Base-by-base conservation (phyloP, 2,888 invertebrate species). In the Leucania comma region DNA sequence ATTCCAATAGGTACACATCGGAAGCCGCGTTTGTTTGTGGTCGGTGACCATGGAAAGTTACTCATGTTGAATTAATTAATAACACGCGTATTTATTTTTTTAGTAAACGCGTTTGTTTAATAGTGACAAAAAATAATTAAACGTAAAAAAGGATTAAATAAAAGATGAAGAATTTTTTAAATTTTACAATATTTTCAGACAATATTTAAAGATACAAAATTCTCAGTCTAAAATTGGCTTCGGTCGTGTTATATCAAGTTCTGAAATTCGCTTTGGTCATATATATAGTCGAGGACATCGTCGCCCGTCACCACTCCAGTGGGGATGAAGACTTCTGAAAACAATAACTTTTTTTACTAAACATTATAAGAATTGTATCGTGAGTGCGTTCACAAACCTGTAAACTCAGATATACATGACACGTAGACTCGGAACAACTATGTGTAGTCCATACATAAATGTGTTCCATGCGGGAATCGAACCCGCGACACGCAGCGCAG, bases 251-350 rank as follows among this genome's bases (percentile, higher is more conserved):
- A 29, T 35, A 63, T 24, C 32, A 35, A 51, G 20, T 51, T 51
- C 8, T 51, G 29, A 22, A n/a, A 32, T 42, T 46, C 6, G 57
- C 22, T 51, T 2, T 51, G 14, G 10, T 35, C 24, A 42, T 57
- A 32, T 64, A 57, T 72, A 42, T 46, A 71, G 22, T 65, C 57
- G 35, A 73, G 32, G 35, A 65, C 24, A 24, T 72, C 65, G 63
- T 72, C 38, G 12, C n/a, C 56, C 4, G 64, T 50, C 38, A 57
- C 26, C 20, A 72, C 64, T 26, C 72, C 50, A 42, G 1, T 22
- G 3, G 50, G 50, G 22, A 50, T 20, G 10, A 72, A 64, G n/a
- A 14, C 26, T 26, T 42, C 64, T 72, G n/a, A 12, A 53, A 53
- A 38, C 0, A 2, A 12, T 3, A 38, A 12, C 3, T 38, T 14